Conservation (phyloP, 1,140 invertebrate genomes). For the Rhysida immarginata region DNA sequence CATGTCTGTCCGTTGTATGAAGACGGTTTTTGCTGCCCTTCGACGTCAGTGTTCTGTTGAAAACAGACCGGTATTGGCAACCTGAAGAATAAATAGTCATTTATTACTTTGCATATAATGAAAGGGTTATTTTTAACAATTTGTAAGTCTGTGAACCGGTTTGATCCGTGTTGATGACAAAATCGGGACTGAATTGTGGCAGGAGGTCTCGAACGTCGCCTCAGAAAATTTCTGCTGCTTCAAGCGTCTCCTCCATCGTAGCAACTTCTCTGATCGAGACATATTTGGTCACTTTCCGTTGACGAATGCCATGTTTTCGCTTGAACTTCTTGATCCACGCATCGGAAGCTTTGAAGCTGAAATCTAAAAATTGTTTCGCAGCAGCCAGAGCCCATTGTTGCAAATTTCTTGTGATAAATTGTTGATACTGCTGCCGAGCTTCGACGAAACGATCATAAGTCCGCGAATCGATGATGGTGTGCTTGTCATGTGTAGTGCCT, state of each 20-base stretch:
- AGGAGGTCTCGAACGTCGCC: not conserved
- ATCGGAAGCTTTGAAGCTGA: not conserved
- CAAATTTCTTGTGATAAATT: not conserved
- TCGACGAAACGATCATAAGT: not conserved
- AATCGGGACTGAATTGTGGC: not conserved
- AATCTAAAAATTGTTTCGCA: not conserved
- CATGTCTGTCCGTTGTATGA: not conserved
- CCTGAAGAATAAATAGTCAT: not conserved
- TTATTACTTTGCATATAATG: not conserved
- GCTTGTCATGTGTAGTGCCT: not conserved
- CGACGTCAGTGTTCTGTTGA: not conserved
- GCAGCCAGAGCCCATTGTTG: not conserved
- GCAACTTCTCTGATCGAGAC: not conserved
- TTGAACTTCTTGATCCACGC: not conserved
- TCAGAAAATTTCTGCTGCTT: not conserved
- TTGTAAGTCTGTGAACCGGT: not conserved
- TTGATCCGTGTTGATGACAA: not conserved
- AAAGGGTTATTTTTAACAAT: not conserved
- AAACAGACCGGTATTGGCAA: not conserved
- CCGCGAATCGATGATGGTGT: not conserved
- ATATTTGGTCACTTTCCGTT: not conserved
- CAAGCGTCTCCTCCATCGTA: not conserved
- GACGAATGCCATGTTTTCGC: not conserved
- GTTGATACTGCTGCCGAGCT: not conserved
- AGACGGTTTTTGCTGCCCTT: not conserved